Percentiles rank a stretch among this genome's conserved stretches.
Evolutionary conservation across 1,140 invertebrate species (phyloP).

Genomic region (Euborellia annulipes): DNA sequence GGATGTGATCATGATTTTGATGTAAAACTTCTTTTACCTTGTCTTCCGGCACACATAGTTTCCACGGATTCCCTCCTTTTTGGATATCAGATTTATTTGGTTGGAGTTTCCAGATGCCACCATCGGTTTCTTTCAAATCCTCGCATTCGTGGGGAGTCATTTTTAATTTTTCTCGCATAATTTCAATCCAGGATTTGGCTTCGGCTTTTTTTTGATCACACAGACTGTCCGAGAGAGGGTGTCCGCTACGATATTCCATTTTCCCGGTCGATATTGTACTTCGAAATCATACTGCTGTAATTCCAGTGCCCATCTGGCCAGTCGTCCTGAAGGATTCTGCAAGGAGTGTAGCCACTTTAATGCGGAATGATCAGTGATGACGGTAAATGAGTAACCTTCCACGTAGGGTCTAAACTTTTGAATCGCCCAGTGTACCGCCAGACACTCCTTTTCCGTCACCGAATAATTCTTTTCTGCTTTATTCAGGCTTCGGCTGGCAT

Average conservation of each 20-base stretch:
- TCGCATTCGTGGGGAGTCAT: no score
- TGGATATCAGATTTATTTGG: background rate
- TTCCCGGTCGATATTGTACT: background rate
- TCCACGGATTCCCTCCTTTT: no score
- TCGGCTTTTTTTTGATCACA: background rate
- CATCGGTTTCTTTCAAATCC: no score
- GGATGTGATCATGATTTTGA: no score
- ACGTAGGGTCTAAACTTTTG: slow-evolving; percentile 32
- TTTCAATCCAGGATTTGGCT: background rate
- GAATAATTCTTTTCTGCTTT: slow-evolving; percentile 12
- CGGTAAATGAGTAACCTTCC: slow-evolving; percentile 21
- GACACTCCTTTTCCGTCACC: slow-evolving; percentile 24
- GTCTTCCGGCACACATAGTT: no score
- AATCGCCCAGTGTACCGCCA: slow-evolving; percentile 27
- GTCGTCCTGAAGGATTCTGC: slow-evolving; percentile 18
- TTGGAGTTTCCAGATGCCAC: background rate
- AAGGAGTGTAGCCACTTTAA: slow-evolving; percentile 22
- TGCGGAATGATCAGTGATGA: slow-evolving; percentile 26
- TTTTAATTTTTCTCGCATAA: no score
- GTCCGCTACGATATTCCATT: background rate
- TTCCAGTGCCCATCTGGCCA: slow-evolving; percentile 21
- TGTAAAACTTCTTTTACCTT: no score
- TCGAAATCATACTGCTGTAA: slow-evolving; percentile 4
- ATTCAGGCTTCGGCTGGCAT: slow-evolving; percentile 16
- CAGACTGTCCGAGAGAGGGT: no score